Evolutionary conservation across 2,888 invertebrate species (phyloP).

Genomic region (Coelinius sp.): DNA sequence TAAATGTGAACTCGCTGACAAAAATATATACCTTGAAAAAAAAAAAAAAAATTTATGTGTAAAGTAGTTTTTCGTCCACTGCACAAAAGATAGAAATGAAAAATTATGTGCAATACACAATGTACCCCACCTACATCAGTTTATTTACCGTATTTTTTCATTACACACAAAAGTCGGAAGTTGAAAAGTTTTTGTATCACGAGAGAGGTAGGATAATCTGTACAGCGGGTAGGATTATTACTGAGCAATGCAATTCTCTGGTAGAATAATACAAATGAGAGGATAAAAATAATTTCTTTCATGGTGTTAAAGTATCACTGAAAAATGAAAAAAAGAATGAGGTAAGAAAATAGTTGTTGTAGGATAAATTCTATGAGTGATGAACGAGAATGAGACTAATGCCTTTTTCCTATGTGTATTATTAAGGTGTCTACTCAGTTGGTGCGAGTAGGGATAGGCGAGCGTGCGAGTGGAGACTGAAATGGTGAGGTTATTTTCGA

Average conservation of each 20-base stretch:
- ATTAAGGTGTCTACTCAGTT: no score
- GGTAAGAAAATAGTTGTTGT: no score
- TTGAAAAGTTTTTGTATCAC: slow-evolving; percentile 13
- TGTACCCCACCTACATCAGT: background rate
- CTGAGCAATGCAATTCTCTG: background rate
- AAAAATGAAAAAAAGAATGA: no score
- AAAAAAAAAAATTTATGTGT: slow-evolving; percentile 22
- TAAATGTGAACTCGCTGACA: slow-evolving; percentile 15
- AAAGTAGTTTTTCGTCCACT: slow-evolving; percentile 24
- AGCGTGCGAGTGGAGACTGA: no score
- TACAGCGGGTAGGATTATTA: slow-evolving; percentile 10
- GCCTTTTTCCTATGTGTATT: background rate
- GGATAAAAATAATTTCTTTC: background rate
- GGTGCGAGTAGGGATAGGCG: no score
- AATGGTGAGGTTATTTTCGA: no score
- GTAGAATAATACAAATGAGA: background rate
- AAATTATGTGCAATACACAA: slow-evolving; percentile 19
- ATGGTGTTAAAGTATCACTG: background rate
- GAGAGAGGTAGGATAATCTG: slow-evolving; percentile 9
- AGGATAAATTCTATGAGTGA: background rate
- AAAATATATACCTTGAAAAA: slow-evolving; percentile 12
- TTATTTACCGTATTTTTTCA: slow-evolving; percentile 13
- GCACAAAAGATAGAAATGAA: slow-evolving; percentile 17
- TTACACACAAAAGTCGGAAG: background rate
- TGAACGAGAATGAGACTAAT: background rate